Evolutionary conservation across 1,140 invertebrate genomes (phyloP).

Genomic region (Hypsibius dujardini): DNA sequence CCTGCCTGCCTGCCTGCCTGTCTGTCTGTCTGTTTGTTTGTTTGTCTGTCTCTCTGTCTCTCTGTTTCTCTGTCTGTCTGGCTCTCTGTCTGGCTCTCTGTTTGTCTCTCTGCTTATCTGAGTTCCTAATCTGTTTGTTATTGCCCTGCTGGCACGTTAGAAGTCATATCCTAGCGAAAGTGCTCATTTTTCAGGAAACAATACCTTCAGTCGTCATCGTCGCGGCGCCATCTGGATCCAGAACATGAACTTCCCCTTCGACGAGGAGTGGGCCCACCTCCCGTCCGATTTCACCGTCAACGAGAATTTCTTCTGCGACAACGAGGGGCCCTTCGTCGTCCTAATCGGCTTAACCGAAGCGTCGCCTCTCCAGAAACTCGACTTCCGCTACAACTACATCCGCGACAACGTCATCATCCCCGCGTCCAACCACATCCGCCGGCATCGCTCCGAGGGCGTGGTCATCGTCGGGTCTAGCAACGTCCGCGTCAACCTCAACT

Average conservation of each 20-base stretch:
- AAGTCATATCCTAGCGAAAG: no score
- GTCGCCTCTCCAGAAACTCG: conserved; percentile 34
- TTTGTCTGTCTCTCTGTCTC: no score
- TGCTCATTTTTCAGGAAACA: conserved; percentile 32
- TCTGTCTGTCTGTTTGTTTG: no score
- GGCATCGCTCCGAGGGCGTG: conserved; percentile 69
- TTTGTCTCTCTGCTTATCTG: no score
- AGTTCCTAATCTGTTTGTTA: no score
- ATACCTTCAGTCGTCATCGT: conserved; percentile 60
- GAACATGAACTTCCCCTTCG: conserved; percentile 48
- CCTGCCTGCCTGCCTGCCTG: no score
- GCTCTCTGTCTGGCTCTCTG: no score
- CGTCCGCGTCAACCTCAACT: conserved; percentile 70
- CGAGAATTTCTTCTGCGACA: conserved; percentile 21
- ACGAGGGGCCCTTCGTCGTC: conserved; percentile 29
- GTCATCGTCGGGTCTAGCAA: conserved; percentile 70
- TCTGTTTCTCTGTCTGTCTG: no score
- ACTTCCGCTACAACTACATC: conserved; percentile 74
- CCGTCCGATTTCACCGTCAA: conserved; percentile 6
- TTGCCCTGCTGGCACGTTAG: no score
- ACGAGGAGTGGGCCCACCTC: conserved; percentile 28
- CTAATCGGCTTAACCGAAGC: conserved; percentile 31
- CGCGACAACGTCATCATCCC: conserved; percentile 46
- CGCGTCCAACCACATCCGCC: conserved; percentile 39
- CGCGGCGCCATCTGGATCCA: conserved; percentile 68